Conservation (phyloP, 92 coral and sea anemone species). For the Isaurus tuberculatus region DNA sequence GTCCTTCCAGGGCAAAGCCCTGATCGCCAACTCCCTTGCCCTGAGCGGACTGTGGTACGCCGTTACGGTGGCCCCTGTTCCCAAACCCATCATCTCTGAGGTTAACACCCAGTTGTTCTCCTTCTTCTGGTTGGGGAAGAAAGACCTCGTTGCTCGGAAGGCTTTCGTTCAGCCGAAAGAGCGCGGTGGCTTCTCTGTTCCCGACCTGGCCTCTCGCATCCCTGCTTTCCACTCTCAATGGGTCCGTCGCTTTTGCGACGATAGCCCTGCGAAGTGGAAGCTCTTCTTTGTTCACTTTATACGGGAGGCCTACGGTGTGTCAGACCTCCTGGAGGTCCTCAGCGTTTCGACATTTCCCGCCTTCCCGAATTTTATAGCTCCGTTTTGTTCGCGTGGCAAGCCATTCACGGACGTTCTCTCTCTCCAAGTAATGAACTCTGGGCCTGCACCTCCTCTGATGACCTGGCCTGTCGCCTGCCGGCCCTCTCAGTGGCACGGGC, state of each 20-base stretch:
- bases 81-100: background rate
- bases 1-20: too few species aligned
- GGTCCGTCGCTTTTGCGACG: background rate
- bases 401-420: too few species aligned
- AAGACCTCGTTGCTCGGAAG: slow-evolving; percentile 19
- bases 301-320: background rate
- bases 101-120: background rate
- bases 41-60: slow-evolving; percentile 35
- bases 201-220: background rate
- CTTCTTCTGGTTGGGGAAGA: slow-evolving; percentile 27
- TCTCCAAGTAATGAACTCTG: background rate
- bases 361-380: background rate
- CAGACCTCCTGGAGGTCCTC: background rate
- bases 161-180: background rate
- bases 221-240: background rate
- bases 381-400: background rate
- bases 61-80: background rate
- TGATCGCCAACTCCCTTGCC: too few species aligned
- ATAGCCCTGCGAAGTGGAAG: background rate
- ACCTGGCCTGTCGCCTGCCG: background rate
- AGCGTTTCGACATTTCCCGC: background rate
- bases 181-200: slow-evolving; percentile 15
- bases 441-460: background rate
- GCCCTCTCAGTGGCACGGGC: background rate
- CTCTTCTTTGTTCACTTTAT: background rate